Evolutionary conservation across 1,140 invertebrate species (phyloP).

Genomic region (Anagrus nilaparvatae): DNA sequence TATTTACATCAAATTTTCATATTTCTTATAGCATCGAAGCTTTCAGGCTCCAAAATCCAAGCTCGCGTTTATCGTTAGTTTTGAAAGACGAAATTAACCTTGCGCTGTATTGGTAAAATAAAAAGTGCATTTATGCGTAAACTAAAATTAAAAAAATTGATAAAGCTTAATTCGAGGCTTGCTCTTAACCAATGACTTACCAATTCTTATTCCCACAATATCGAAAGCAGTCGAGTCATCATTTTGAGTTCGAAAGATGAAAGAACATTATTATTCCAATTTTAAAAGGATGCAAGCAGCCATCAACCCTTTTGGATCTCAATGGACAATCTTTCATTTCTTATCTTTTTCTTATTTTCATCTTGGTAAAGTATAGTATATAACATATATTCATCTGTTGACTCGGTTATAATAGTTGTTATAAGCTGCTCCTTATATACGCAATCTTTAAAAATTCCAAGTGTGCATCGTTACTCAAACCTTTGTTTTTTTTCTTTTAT

Average conservation of each 20-base stretch:
- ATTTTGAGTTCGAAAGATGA: conserved; percentile 36
- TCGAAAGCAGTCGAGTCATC: conserved; percentile 40
- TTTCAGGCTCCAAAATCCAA: too few species aligned
- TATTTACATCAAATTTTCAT: too few species aligned
- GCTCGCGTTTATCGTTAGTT: too few species aligned
- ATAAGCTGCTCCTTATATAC: too few species aligned
- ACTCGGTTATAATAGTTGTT: too few species aligned
- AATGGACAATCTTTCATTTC: conserved; percentile 26
- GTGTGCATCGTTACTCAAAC: conserved; percentile 32
- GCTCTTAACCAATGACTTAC: conserved; percentile 24
- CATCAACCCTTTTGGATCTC: conserved; percentile 19
- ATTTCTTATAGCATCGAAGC: too few species aligned
- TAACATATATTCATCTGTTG: conserved; percentile 24
- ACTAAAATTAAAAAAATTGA: too few species aligned
- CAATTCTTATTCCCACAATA: conserved; percentile 41
- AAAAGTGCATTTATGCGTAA: too few species aligned
- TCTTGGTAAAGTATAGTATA: conserved; percentile 1
- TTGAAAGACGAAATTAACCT: too few species aligned
- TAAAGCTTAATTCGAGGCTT: too few species aligned
- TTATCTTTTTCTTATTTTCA: conserved; percentile 18
- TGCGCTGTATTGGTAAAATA: too few species aligned
- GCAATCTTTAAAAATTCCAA: conserved; percentile 27
- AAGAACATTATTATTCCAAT: conserved; percentile 43
- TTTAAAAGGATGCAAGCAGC: conserved; percentile 29
- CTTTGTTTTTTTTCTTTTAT: too few species aligned